Conservation (phyloP, 2,797 vertebrate species). For the Pseudotriccus pelzelni region DNA sequence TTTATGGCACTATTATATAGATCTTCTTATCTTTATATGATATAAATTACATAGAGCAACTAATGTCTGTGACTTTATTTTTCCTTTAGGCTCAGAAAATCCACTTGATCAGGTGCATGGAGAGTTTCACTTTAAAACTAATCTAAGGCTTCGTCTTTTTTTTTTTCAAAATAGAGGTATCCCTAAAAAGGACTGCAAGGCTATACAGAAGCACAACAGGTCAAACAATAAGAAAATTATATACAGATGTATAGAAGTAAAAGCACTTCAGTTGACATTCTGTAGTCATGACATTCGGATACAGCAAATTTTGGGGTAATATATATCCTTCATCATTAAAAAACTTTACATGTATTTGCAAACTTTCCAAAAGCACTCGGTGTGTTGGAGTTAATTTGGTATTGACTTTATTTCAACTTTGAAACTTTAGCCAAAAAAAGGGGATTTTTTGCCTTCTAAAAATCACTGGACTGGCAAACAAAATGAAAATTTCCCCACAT, state of each 20-base stretch:
- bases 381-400: background rate
- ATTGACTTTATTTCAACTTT: background rate
- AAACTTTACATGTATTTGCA: background rate
- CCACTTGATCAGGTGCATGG: background rate
- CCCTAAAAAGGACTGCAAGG: background rate
- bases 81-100: conserved; percentile 17
- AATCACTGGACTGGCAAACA: background rate
- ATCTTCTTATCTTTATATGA: conserved; percentile 43
- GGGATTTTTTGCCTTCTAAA: background rate
- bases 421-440: background rate
- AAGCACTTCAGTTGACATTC: background rate
- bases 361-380: background rate
- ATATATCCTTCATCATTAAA: background rate
- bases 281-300: background rate
- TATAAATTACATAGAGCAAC: conserved; percentile 42
- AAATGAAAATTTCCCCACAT: background rate
- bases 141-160: background rate
- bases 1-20: background rate
- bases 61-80: conserved; percentile 31
- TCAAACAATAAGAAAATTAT: conserved; percentile 55
- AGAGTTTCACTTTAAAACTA: background rate
- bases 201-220: conserved; percentile 1
- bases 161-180: background rate
- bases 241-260: background rate
- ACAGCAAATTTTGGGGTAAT: background rate